These are phyloP conservation scores for Antedon mediterranea DNA, from an alignment of 53 echinoderm and acorn worm species.

Conservation along the genomic window DNA sequence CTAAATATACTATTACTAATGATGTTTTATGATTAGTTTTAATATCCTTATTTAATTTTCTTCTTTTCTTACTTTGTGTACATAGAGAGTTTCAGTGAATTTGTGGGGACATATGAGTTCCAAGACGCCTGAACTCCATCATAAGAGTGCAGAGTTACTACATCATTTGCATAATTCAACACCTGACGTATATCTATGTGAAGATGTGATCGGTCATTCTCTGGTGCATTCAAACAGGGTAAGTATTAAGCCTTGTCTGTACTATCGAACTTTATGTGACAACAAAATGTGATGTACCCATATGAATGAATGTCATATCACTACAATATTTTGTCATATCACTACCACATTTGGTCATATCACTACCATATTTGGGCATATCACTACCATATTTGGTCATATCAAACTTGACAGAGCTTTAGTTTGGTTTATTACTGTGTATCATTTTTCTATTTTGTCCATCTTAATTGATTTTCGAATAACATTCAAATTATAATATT, in stretches of 20 bases:
- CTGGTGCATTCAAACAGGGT: conserved; percentile 71
- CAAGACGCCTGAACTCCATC: conserved; percentile 57
- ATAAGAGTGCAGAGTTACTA: conserved; percentile 78
- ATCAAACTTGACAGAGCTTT: no score
- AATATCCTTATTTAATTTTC: not conserved
- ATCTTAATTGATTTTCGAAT: not conserved
- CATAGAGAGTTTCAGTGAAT: conserved; percentile 76
- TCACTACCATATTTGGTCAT: no score
- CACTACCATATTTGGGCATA: no score
- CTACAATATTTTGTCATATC: no score
- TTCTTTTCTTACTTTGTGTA: no score
- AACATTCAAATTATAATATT: not conserved
- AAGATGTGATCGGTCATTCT: conserved; percentile 90
- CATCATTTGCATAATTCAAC: conserved; percentile 86
- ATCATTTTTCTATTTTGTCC: not conserved
- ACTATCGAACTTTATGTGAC: no score
- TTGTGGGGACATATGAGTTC: conserved; percentile 72
- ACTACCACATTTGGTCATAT: no score
- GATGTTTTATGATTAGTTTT: not conserved
- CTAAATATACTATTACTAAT: not conserved
- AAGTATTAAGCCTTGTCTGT: not conserved
- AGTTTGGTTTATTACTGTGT: not conserved
- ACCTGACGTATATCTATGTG: conserved; percentile 88
- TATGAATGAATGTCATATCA: no score
- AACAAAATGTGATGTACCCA: no score